Conservation (phyloP, 2,888 invertebrate species). For the Euzophera pinguis region DNA sequence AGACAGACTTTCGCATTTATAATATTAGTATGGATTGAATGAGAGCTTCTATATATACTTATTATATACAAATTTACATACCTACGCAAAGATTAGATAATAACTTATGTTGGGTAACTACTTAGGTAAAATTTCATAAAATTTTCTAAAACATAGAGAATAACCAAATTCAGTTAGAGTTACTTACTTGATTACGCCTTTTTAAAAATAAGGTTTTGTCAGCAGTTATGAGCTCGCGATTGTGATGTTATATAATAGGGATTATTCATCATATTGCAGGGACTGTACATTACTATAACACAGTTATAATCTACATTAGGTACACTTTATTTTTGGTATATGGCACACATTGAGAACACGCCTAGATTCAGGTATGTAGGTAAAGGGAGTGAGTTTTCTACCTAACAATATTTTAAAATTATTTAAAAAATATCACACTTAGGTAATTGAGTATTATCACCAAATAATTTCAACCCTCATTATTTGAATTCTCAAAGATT, state of each 20-base stretch:
- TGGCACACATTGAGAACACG: slow-evolving; percentile 29
- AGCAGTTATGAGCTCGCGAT: too few species aligned
- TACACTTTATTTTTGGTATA: slow-evolving; percentile 44
- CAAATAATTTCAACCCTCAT: slow-evolving; percentile 5
- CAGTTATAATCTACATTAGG: slow-evolving; percentile 18
- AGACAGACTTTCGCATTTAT: too few species aligned
- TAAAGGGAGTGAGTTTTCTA: slow-evolving; percentile 1
- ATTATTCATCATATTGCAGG: not conserved
- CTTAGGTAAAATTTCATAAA: too few species aligned
- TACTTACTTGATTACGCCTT: too few species aligned
- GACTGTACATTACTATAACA: not conserved
- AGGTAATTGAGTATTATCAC: slow-evolving; percentile 42
- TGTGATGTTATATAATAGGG: too few species aligned
- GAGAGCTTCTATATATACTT: too few species aligned
- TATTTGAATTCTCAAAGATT: slow-evolving; percentile 11
- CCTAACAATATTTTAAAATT: slow-evolving; percentile 19
- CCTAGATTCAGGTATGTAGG: not conserved
- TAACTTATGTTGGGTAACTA: not conserved
- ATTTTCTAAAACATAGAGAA: too few species aligned
- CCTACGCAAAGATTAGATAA: not conserved
- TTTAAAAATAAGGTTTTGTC: too few species aligned
- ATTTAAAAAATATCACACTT: slow-evolving; percentile 45
- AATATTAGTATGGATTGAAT: too few species aligned
- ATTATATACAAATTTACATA: slow-evolving; percentile 8
- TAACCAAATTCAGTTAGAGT: too few species aligned